Evolutionary conservation across 2,113 vertebrate genomes (phyloP).

Genomic region (Tetrao urogallus): DNA sequence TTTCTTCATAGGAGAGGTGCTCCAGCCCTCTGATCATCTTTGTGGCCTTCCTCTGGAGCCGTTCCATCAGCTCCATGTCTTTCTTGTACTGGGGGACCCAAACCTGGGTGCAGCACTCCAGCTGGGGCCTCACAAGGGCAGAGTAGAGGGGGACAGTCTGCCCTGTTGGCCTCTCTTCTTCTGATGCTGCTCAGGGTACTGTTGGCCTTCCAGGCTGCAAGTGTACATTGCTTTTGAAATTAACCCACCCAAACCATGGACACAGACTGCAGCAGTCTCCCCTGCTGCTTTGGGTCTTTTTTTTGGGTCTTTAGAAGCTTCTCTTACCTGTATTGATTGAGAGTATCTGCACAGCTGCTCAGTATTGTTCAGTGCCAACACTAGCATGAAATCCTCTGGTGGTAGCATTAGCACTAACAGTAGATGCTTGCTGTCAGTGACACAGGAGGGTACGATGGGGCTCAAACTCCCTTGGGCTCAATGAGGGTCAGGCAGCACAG

Average conservation of each 20-base stretch:
- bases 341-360: neutral
- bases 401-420: neutral
- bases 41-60: too few relatives aligned
- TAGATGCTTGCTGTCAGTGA: neutral
- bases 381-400: neutral
- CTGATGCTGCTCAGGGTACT: too few relatives aligned
- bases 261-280: neutral
- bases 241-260: neutral
- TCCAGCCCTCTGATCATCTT: too few relatives aligned
- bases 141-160: too few relatives aligned
- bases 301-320: neutral
- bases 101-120: too few relatives aligned
- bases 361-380: neutral
- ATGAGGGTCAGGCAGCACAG: neutral
- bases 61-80: too few relatives aligned
- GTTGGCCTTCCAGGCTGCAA: too few relatives aligned
- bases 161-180: too few relatives aligned
- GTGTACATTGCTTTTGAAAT: neutral
- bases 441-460: neutral
- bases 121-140: too few relatives aligned
- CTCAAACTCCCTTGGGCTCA: neutral
- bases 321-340: neutral
- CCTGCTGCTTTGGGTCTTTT: accelerated
- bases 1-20: too few relatives aligned
- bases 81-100: too few relatives aligned